phyloP scores from a whole-genome alignment of 1,140 invertebrate genomes.

The Procambarus clarkii region DNA sequence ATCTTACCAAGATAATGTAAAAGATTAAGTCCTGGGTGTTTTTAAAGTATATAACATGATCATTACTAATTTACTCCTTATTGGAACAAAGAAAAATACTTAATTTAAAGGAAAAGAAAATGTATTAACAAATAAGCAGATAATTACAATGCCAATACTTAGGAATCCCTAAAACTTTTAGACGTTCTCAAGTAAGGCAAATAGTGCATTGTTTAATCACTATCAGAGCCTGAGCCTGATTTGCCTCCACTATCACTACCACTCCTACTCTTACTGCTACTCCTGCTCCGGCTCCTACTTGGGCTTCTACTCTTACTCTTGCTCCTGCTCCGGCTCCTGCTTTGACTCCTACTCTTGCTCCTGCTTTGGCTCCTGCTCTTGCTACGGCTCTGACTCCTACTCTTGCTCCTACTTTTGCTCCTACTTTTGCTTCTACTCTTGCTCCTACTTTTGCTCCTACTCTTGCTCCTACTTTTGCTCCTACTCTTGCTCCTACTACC shows the following conservation, averaged over 20 bases:
- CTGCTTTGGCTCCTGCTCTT: slow-evolving; percentile 33
- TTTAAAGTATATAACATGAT: too few relatives aligned
- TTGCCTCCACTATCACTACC: slow-evolving; percentile 15
- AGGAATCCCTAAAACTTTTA: neutral
- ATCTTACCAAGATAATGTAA: too few relatives aligned
- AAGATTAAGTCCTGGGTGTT: too few relatives aligned
- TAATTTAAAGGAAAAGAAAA: too few relatives aligned
- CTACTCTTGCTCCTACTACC: slow-evolving; percentile 23
- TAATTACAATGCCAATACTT: too few relatives aligned
- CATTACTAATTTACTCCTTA: too few relatives aligned
- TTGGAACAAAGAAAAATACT: too few relatives aligned
- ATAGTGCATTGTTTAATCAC: slow-evolving; percentile 8
- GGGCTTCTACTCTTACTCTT: slow-evolving; percentile 15
- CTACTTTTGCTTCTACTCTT: slow-evolving; percentile 42
- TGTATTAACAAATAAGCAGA: too few relatives aligned
- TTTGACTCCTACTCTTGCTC: slow-evolving; percentile 32
- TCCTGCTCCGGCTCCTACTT: slow-evolving; percentile 18
- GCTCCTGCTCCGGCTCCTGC: slow-evolving; percentile 42
- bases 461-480: slow-evolving; percentile 25
- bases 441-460: slow-evolving; percentile 29
- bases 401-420: slow-evolving; percentile 31
- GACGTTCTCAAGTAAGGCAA: neutral
- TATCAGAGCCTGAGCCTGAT: slow-evolving; percentile 34
- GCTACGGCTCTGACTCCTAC: slow-evolving; percentile 43
- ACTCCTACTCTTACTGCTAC: neutral